A percentile compares a stretch with the other conserved stretches of the same genome.
phyloP scores from a whole-genome alignment of 1,140 invertebrate genomes.

The Drosophila watanabei region DNA sequence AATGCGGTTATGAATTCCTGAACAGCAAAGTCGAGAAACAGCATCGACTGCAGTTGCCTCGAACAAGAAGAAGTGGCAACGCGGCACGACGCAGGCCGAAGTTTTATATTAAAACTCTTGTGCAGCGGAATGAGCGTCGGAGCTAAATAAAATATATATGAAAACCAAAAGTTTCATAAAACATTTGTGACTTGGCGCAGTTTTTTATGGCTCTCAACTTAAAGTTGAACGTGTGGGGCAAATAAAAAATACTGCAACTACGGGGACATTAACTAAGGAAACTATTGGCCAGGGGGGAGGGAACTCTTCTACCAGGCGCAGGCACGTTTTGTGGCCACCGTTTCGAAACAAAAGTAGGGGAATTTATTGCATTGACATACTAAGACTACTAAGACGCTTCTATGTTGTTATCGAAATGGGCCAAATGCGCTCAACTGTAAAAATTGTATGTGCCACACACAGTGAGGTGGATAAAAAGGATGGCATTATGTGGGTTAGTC shows the following conservation, averaged over 20 bases:
- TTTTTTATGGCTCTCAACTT: slow-evolving; percentile 75
- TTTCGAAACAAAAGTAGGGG: slow-evolving; percentile 53
- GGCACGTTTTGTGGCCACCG: slow-evolving; percentile 48
- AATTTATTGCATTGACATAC: slow-evolving; percentile 79
- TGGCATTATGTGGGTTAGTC: slow-evolving; percentile 20
- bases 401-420: slow-evolving; percentile 70
- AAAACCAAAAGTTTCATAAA: slow-evolving; percentile 74
- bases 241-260: slow-evolving; percentile 4
- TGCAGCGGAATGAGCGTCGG: slow-evolving; percentile 60
- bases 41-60: slow-evolving; percentile 44
- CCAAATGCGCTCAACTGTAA: slow-evolving; percentile 62
- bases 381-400: slow-evolving; percentile 40
- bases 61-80: slow-evolving; percentile 9
- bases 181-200: slow-evolving; percentile 78
- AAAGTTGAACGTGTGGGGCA: slow-evolving; percentile 53
- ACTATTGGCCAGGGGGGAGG: slow-evolving; percentile 14
- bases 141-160: slow-evolving; percentile 71
- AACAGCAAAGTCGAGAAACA: slow-evolving; percentile 47
- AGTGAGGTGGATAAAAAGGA: slow-evolving; percentile 6
- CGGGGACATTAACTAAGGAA: slow-evolving; percentile 37
- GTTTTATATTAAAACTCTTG: slow-evolving; percentile 77
- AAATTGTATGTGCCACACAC: slow-evolving; percentile 42
- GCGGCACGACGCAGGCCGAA: slow-evolving; percentile 28
- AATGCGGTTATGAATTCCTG: slow-evolving; percentile 81
- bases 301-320: slow-evolving; percentile 1